These are phyloP conservation scores for Drosophila dives DNA, from an alignment of 2,888 invertebrate genomes.

Conservation along the genomic window DNA sequence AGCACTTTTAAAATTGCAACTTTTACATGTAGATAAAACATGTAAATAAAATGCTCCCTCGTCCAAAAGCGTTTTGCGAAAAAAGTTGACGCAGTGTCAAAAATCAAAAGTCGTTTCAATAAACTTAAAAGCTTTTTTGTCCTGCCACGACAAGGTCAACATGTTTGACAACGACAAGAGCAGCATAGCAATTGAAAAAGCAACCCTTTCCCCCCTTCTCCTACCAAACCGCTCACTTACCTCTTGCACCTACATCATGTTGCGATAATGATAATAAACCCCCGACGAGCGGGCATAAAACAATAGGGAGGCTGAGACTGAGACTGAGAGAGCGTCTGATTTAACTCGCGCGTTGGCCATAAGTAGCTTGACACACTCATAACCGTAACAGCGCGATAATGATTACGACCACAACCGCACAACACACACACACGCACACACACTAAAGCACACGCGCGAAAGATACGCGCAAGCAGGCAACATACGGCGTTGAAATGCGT, in stretches of 20 bases:
- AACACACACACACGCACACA: slow-evolving; percentile 23
- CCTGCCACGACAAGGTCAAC: slow-evolving; percentile 49
- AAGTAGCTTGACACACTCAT: slow-evolving; percentile 82
- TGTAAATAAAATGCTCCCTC: slow-evolving; percentile 6
- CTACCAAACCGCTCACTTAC: not conserved
- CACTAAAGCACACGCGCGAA: slow-evolving; percentile 16
- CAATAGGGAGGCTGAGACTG: slow-evolving; percentile 67
- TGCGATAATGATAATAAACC: slow-evolving; percentile 73
- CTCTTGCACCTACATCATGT: slow-evolving; percentile 6
- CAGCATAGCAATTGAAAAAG: slow-evolving; percentile 40
- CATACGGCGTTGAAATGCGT: slow-evolving; percentile 74
- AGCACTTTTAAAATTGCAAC: slow-evolving; percentile 51
- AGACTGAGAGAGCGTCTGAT: slow-evolving; percentile 70
- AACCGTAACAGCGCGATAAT: slow-evolving; percentile 83
- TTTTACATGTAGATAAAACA: slow-evolving; percentile 17
- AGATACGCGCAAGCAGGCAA: slow-evolving; percentile 50
- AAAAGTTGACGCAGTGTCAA: slow-evolving; percentile 62
- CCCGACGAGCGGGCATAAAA: slow-evolving; percentile 67
- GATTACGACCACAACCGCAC: slow-evolving; percentile 70
- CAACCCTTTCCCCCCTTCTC: not conserved
- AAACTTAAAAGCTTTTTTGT: slow-evolving; percentile 71
- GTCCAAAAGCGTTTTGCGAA: slow-evolving; percentile 40
- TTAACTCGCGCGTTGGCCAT: slow-evolving; percentile 78
- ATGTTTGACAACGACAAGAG: slow-evolving; percentile 35
- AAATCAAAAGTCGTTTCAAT: slow-evolving; percentile 76